phyloP scores from a whole-genome alignment of 1,140 invertebrate species.

The Muscidifurax raptorellus region DNA sequence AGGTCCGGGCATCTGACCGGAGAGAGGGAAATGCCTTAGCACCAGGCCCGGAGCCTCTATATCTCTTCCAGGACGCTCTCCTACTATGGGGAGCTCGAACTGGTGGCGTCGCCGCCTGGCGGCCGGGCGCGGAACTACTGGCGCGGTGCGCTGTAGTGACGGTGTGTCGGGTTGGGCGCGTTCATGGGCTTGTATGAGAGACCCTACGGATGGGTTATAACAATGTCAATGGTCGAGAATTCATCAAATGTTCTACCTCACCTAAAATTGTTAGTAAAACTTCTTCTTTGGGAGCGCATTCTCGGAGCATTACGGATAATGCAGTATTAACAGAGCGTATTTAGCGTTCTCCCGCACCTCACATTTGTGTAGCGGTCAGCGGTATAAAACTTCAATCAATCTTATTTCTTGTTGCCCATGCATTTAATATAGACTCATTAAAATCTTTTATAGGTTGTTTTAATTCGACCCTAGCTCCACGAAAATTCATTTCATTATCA shows the following conservation, averaged over 20 bases:
- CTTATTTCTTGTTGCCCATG: not conserved
- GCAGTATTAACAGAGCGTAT: slow-evolving; percentile 17
- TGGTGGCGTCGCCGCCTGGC: too few relatives aligned
- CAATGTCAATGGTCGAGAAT: slow-evolving; percentile 21
- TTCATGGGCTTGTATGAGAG: too few relatives aligned
- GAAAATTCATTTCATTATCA: slow-evolving; percentile 32
- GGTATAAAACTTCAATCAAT: slow-evolving; percentile 62
- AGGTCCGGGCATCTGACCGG: too few relatives aligned
- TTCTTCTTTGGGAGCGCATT: slow-evolving; percentile 13
- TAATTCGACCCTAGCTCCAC: slow-evolving; percentile 11
- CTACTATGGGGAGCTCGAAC: too few relatives aligned
- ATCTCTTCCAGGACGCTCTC: too few relatives aligned
- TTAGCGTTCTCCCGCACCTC: slow-evolving; percentile 56
- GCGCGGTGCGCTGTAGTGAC: too few relatives aligned
- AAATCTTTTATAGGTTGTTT: not conserved
- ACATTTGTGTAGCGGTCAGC: slow-evolving; percentile 59
- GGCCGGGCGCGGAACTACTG: too few relatives aligned
- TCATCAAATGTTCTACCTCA: slow-evolving; percentile 10
- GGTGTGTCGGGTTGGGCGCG: too few relatives aligned
- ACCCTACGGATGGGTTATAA: too few relatives aligned
- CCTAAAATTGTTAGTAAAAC: not conserved
- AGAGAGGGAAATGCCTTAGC: too few relatives aligned
- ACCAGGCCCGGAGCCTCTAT: too few relatives aligned
- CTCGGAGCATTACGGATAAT: not conserved
- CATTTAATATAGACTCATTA: not conserved